Conservation (phyloP, 2,113 vertebrate species). For the Taxidea taxus region DNA sequence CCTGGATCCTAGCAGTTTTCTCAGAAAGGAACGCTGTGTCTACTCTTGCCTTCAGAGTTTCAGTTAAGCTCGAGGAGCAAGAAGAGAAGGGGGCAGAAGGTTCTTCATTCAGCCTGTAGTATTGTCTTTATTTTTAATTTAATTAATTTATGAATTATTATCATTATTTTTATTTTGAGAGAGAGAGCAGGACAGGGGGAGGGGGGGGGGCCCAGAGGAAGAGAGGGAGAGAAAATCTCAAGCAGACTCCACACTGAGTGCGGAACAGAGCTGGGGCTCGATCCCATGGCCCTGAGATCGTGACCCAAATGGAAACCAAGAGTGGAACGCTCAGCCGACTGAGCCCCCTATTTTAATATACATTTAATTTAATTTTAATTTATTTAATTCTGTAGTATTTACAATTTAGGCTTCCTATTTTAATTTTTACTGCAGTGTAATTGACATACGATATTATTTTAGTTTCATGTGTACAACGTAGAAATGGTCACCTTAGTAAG, state of each 20-base stretch:
- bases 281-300: neutral
- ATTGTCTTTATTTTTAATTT: neutral
- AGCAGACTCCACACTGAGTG: neutral
- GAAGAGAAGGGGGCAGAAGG: neutral
- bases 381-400: too few species aligned
- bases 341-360: too few species aligned
- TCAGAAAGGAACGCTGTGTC: neutral
- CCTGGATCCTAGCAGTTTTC: neutral
- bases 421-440: neutral
- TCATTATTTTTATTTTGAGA: neutral
- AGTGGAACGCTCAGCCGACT: neutral
- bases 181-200: neutral
- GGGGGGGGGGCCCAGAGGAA: neutral
- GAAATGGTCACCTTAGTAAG: neutral
- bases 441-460: neutral
- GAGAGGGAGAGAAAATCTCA: neutral
- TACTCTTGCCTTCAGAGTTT: neutral
- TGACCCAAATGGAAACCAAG: neutral
- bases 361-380: too few species aligned
- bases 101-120: neutral
- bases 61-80: neutral
- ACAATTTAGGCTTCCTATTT: neutral
- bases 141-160: neutral
- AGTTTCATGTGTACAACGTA: neutral
- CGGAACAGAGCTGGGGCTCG: accelerated